phyloP scores from a whole-genome alignment of 2,113 vertebrate species.

The Cnemophilus loriae region DNA sequence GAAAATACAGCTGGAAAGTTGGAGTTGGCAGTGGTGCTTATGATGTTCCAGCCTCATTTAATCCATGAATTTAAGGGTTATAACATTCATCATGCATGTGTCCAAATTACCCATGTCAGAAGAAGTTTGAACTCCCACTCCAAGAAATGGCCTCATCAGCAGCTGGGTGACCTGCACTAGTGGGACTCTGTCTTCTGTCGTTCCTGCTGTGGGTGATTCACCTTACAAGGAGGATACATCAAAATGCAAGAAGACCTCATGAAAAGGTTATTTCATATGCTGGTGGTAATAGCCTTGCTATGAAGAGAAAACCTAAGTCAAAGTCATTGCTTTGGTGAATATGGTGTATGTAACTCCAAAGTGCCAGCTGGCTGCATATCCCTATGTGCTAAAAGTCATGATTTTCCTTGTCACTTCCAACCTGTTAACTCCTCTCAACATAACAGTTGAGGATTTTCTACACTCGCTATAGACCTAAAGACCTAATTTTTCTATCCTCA shows the following conservation, averaged over 20 bases:
- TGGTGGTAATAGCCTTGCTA: background rate
- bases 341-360: background rate
- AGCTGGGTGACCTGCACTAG: fast-evolving
- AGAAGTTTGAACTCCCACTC: background rate
- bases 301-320: background rate
- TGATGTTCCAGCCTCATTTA: background rate
- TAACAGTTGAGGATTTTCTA: background rate
- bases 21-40: background rate
- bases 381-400: background rate
- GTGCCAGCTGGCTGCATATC: background rate
- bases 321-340: background rate
- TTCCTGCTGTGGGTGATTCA: background rate
- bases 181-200: background rate
- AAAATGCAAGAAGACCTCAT: background rate
- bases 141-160: background rate
- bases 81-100: background rate
- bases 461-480: background rate
- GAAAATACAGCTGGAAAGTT: background rate
- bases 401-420: background rate
- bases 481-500: background rate
- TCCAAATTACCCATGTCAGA: background rate
- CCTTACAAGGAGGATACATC: background rate
- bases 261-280: background rate
- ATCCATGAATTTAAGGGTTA: background rate
- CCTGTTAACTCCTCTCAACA: background rate